Base-by-base conservation (phyloP, 1,140 invertebrate genomes). In the Epicauta chinensis region DNA sequence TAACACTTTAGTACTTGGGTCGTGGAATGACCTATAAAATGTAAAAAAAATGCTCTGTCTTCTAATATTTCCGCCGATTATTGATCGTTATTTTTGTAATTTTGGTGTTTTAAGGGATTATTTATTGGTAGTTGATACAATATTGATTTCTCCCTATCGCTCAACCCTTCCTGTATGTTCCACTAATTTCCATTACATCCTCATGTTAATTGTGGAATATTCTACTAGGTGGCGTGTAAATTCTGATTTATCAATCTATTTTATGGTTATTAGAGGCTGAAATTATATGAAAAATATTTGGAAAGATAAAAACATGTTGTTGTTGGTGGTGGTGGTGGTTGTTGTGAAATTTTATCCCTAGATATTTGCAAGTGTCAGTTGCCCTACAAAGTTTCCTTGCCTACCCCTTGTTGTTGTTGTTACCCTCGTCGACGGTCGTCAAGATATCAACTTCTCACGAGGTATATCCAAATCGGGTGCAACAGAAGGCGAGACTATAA, bases 401-500 rank as follows among this genome's bases (percentile, higher is more conserved):
- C 23, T 7, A 3, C 23, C 23, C 23, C 7, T 3, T 23, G 23
- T 23, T 23, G 23, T 23, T 23, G 23, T 23, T 23, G 7, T 23
- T 23, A 37, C 30, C 45, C 45, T 37, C 45, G 37, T 47, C 53
- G 55, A 47, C 50, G 45, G 37, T 47, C 53, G 55, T 51, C 50
- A 50, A 62, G 60, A 62, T 60, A 62, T 62, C 58, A 56, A 46
- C 42, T 53, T 5, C 23, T 23, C 23, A 7, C 4, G 23, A 23
- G 23, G n/a, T n/a, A 23, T 23, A 23, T 23, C 23, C 23, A 23
- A 23, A 23, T 23, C 7, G n/a, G n/a, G 23, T 23, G 61, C 53
- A 60, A 58, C 61, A 63, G 58, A 58, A 63, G 61, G 58, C 61
- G 51, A 53, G 58, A 63, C 59, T 62, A 63, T 65, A 65, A 65